Evolutionary conservation across 1,140 invertebrate genomes (phyloP).

Genomic region (Nephotettix cincticeps): DNA sequence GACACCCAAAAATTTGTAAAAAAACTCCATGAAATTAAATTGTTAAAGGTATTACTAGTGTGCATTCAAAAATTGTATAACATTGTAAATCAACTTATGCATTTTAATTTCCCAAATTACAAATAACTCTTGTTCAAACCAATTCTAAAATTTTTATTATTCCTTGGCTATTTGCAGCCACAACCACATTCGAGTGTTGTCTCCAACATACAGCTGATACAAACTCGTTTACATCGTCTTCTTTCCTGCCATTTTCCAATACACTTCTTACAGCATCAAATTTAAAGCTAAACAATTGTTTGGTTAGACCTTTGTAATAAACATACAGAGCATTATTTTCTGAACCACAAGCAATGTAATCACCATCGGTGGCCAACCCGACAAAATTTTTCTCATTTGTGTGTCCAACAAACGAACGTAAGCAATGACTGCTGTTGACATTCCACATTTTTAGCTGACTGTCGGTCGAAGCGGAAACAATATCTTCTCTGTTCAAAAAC

Average conservation of each 20-base stretch:
- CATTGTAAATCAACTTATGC: no score
- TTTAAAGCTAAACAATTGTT: conserved; percentile 84
- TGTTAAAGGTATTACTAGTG: no score
- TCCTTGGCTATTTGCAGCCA: conserved; percentile 95
- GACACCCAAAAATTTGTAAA: no score
- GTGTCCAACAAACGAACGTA: conserved; percentile 90
- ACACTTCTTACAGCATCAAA: conserved; percentile 84
- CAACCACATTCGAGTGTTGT: conserved; percentile 79
- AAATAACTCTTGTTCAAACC: no score
- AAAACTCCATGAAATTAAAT: no score
- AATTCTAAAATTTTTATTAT: conserved; percentile 86
- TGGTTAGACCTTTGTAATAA: conserved; percentile 89
- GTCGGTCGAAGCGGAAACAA: conserved; percentile 95
- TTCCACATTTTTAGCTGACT: conserved; percentile 94
- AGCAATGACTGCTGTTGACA: conserved; percentile 75
- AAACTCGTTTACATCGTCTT: conserved; percentile 89
- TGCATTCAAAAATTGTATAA: no score
- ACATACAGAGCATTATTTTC: conserved; percentile 95
- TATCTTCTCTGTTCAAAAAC: conserved; percentile 85
- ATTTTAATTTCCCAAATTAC: no score
- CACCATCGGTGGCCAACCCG: conserved; percentile 91
- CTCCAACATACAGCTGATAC: conserved; percentile 96
- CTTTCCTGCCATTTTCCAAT: conserved; percentile 75
- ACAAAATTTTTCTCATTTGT: conserved; percentile 98
- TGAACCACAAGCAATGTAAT: conserved; percentile 93